phyloP scores from a whole-genome alignment of 2,113 vertebrate species.

The Gymnorhina tibicen region DNA sequence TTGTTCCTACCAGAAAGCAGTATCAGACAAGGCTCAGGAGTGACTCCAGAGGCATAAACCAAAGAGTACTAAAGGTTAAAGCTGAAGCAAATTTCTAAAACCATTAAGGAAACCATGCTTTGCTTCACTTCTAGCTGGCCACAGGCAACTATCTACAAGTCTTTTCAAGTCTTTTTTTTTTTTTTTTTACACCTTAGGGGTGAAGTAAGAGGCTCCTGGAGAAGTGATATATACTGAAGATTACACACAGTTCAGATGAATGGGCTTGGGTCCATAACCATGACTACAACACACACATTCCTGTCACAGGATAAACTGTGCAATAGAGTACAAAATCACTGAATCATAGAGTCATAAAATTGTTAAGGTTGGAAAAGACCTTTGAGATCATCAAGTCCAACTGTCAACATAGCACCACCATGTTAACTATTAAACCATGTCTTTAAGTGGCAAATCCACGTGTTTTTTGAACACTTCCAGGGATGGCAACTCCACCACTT shows the following conservation, averaged over 20 bases:
- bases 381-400: neutral
- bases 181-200: accelerated
- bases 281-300: neutral
- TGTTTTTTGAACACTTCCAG: neutral
- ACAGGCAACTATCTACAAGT: neutral
- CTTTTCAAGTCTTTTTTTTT: neutral
- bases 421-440: neutral
- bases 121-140: neutral
- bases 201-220: neutral
- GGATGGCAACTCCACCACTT: neutral
- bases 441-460: neutral
- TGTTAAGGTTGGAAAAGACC: neutral
- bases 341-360: neutral
- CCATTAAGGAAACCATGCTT: neutral
- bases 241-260: neutral
- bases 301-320: neutral
- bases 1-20: neutral
- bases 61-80: neutral
- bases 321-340: neutral
- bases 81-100: neutral
- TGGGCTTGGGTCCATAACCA: neutral
- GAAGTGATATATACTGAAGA: neutral
- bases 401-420: neutral
- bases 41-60: neutral
- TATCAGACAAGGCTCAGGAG: neutral